Percentiles rank a stretch among this genome's conserved stretches.
Conservation (phyloP, 1,140 invertebrate species). For the Vollenhovia emeryi region DNA sequence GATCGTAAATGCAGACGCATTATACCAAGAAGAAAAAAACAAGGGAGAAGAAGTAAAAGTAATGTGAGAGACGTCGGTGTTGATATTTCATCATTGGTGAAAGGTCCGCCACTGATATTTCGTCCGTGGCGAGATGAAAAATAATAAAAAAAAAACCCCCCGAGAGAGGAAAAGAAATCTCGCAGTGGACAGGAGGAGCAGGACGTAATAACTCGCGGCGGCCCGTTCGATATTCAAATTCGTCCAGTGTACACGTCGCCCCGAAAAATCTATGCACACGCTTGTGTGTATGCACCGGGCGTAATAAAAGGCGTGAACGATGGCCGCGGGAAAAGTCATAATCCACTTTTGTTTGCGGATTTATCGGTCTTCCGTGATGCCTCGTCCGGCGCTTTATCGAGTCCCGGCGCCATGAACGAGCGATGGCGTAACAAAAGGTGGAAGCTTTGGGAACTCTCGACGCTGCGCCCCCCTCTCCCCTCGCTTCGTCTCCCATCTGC, state of each 20-base stretch:
- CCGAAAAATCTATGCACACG: slow-evolving; percentile 38
- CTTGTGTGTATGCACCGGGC: slow-evolving; percentile 23
- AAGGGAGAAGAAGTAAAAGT: not conserved
- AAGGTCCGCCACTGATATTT: slow-evolving; percentile 20
- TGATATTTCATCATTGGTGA: slow-evolving; percentile 29
- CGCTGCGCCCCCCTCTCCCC: not conserved
- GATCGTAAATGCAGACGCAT: not conserved
- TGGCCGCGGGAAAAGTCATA: slow-evolving; percentile 60
- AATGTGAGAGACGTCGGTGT: not conserved
- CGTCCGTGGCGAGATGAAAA: slow-evolving; percentile 40
- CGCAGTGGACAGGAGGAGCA: not conserved
- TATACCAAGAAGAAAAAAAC: not conserved
- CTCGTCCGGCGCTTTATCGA: slow-evolving; percentile 49
- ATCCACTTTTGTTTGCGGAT: slow-evolving; percentile 71
- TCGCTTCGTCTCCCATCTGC: slow-evolving; percentile 21
- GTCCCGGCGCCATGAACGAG: slow-evolving; percentile 26
- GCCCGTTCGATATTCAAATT: slow-evolving; percentile 69
- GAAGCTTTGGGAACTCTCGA: slow-evolving; percentile 49
- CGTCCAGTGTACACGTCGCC: slow-evolving; percentile 45
- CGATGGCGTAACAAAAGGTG: slow-evolving; percentile 46
- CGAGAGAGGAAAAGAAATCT: slow-evolving; percentile 37
- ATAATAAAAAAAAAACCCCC: not conserved
- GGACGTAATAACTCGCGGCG: slow-evolving; percentile 66
- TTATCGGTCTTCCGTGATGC: slow-evolving; percentile 64
- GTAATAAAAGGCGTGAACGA: slow-evolving; percentile 66